Evolutionary conservation across 2,888 invertebrate genomes (phyloP), one percentile per base, ranked within the genome.

Genomic region (Myopa tessellatipennis): DNA sequence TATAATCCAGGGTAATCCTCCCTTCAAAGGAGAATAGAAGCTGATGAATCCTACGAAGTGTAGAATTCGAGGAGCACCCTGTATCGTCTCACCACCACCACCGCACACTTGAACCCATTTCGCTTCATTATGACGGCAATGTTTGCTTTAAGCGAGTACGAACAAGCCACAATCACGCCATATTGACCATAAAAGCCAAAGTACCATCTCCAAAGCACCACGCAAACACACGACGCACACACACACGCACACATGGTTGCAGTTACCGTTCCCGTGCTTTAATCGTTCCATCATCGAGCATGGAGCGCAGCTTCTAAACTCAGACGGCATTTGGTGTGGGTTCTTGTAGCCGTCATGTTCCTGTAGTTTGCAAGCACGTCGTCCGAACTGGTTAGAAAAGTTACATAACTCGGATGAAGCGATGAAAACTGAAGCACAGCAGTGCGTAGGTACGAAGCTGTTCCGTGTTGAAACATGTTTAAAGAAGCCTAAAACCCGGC

Each of bases 181-280:
- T 74, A 74, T 74, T 74, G 73, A 74, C 73, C 73, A 74, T 74
- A 50, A 74, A 72, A 74, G 63, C 73, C 73, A 45, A 63, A 63
- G 45, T 74, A 63, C 45, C 16, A 65, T 65, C 36, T 38, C 73
- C 73, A 34, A 52, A 63, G n/a, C 18, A 63, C 63, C 16, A 63
- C 45, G 16, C 18, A 50, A 63, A 10, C 60, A 4, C 40, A 26
- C 18, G 60, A 58, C 45, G 38, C 3, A 34, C 26, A 71, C 36
- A 38, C 58, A 58, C 36, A 52, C 14, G 4, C 26, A 18, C 69
- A 50, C 0, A 8, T 40, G n/a, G 5, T 6, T 26, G 26, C 34
- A 61, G 26, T 18, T 61, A n/a, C 18, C 26, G 26, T 61, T 61
- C 4, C 3, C 26, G 26, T 61, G 40, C 50, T 71, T 71, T 58